phyloP scores from a whole-genome alignment of 2,113 vertebrate genomes.

The Festucalex cinctus region DNA sequence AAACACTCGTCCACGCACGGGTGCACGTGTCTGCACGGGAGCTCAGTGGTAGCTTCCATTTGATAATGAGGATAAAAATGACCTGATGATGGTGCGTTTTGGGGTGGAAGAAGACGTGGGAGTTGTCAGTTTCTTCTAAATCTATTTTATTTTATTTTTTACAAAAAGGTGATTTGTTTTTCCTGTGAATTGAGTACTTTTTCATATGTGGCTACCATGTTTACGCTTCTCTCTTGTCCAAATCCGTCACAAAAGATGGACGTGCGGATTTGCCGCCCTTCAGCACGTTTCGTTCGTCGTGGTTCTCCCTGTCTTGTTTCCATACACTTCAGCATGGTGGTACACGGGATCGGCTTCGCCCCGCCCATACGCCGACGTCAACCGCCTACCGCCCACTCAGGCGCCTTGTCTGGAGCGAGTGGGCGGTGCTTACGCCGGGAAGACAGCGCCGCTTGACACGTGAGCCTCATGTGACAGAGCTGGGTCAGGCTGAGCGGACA shows the following conservation, averaged over 20 bases:
- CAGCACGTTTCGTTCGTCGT: constrained; percentile 34
- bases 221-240: constrained; percentile 8
- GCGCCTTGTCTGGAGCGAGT: constrained; percentile 36
- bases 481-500: constrained; percentile 75
- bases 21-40: constrained; percentile 42
- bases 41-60: background rate
- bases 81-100: background rate
- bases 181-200: background rate
- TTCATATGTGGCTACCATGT: background rate
- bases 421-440: constrained; percentile 54
- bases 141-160: background rate
- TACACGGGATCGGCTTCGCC: constrained; percentile 66
- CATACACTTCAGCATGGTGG: constrained; percentile 68
- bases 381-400: constrained; percentile 38
- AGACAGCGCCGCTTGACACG: constrained; percentile 83
- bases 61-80: background rate
- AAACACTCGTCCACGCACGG: constrained; percentile 14
- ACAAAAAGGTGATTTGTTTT: too few relatives aligned
- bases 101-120: background rate
- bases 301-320: constrained; percentile 48
- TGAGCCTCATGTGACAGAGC: constrained; percentile 91
- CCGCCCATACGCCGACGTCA: constrained; percentile 46
- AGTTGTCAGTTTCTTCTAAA: background rate
- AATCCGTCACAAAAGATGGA: constrained; percentile 1
- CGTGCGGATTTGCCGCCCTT: background rate